These are phyloP conservation scores for Lithophane semibrunnea DNA, from an alignment of 2,888 invertebrate genomes.

Conservation along the genomic window DNA sequence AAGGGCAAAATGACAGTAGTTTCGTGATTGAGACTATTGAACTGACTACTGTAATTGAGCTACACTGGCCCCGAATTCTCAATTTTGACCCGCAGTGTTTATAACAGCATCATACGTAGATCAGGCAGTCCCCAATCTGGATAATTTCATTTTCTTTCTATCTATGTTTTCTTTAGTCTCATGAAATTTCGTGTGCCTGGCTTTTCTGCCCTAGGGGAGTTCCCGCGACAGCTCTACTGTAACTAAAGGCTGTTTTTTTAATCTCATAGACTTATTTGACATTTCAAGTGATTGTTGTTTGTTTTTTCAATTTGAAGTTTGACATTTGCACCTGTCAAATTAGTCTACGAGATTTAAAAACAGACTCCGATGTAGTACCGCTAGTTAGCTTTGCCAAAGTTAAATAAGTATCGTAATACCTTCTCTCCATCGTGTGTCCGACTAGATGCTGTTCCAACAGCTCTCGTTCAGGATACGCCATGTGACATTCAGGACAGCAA, in stretches of 20 bases:
- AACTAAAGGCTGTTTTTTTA: not conserved
- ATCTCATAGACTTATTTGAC: too few species aligned
- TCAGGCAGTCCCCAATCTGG: not conserved
- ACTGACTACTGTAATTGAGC: too few species aligned
- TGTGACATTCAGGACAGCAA: constrained; percentile 97
- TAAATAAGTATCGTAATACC: constrained; percentile 74
- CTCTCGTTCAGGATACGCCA: constrained; percentile 96
- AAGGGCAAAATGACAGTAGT: not conserved
- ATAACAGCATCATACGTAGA: not conserved
- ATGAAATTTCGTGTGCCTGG: not conserved
- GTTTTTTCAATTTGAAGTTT: too few species aligned
- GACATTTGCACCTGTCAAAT: too few species aligned
- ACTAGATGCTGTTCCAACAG: constrained; percentile 96
- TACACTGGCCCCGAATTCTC: not conserved
- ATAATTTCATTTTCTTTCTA: too few species aligned
- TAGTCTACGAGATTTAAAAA: too few species aligned
- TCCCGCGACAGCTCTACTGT: not conserved
- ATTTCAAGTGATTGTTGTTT: too few species aligned
- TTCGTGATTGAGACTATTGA: not conserved
- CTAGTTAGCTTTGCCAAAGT: too few species aligned
- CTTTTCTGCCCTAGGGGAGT: not conserved
- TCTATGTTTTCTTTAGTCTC: not conserved
- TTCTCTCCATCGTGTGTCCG: constrained; percentile 95
- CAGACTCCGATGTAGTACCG: too few species aligned
- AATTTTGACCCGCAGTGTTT: not conserved